Percentiles rank a stretch among this genome's conserved stretches.
Conservation (phyloP, 2,797 vertebrate species). For the Catostomus latipinnis region DNA sequence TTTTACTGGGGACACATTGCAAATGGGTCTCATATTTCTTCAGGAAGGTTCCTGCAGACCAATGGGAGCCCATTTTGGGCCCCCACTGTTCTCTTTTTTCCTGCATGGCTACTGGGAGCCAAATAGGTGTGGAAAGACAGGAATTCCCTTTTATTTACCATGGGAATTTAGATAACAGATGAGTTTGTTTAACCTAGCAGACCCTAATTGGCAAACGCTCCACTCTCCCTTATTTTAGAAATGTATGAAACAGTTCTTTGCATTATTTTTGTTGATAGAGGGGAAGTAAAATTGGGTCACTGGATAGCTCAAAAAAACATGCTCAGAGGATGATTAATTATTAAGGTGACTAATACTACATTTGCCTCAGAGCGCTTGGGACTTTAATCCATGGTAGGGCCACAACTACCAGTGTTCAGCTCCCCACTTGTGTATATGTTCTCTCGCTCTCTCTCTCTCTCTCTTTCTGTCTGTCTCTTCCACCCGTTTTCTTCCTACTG, state of each 20-base stretch:
- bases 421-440: conserved; percentile 48
- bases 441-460: conserved; percentile 72
- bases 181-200: conserved; percentile 75
- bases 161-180: conserved; percentile 78
- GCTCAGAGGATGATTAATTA: conserved; percentile 82
- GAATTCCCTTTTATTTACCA: conserved; percentile 72
- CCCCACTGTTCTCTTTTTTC: conserved; percentile 65
- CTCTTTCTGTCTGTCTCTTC: not conserved
- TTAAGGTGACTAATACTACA: conserved; percentile 83
- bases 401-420: conserved; percentile 65
- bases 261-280: conserved; percentile 69
- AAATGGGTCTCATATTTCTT: conserved; percentile 82
- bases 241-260: conserved; percentile 37
- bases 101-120: conserved; percentile 68
- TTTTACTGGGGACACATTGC: conserved; percentile 77
- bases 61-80: conserved; percentile 61
- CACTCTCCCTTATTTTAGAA: conserved; percentile 58
- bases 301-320: conserved; percentile 70
- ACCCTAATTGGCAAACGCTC: conserved; percentile 57
- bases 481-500: conserved; percentile 51
- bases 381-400: conserved; percentile 73
- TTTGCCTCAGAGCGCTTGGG: conserved; percentile 75
- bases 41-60: conserved; percentile 58
- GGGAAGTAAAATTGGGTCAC: conserved; percentile 78
- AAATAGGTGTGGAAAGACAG: conserved; percentile 60